These are phyloP conservation scores for Lasioglossum figueresi DNA, from an alignment of 2,888 invertebrate species.

Conservation along the genomic window DNA sequence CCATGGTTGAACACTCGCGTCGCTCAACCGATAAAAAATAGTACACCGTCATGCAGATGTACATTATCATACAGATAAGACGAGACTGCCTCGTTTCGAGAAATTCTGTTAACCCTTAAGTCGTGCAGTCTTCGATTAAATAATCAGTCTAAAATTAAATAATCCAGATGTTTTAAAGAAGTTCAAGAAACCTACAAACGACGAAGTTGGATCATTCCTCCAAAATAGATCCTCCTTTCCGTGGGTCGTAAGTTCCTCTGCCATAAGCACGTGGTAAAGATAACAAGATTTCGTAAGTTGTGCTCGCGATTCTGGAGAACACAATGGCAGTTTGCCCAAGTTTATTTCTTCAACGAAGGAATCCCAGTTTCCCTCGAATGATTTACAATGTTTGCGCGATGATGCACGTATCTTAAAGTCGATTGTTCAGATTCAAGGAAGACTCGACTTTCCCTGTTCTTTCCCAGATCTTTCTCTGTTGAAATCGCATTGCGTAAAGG, in stretches of 20 bases:
- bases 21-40: neutral
- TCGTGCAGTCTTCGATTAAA: too few species aligned
- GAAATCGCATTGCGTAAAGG: neutral
- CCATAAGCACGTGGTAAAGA: neutral
- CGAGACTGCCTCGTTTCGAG: neutral
- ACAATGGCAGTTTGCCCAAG: neutral
- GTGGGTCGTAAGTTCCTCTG: neutral
- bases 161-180: neutral
- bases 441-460: too few species aligned
- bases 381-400: neutral
- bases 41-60: neutral
- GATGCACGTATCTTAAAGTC: neutral
- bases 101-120: neutral
- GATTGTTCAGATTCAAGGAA: neutral
- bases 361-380: neutral
- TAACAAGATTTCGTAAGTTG: neutral
- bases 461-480: neutral
- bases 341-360: constrained; percentile 9
- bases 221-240: neutral
- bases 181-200: neutral
- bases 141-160: neutral
- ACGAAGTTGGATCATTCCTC: neutral
- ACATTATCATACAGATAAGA: neutral
- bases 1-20: neutral
- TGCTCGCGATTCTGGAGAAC: neutral